Base-by-base conservation (phyloP, 2,888 invertebrate genomes). In the Sminthurides aquaticus region DNA sequence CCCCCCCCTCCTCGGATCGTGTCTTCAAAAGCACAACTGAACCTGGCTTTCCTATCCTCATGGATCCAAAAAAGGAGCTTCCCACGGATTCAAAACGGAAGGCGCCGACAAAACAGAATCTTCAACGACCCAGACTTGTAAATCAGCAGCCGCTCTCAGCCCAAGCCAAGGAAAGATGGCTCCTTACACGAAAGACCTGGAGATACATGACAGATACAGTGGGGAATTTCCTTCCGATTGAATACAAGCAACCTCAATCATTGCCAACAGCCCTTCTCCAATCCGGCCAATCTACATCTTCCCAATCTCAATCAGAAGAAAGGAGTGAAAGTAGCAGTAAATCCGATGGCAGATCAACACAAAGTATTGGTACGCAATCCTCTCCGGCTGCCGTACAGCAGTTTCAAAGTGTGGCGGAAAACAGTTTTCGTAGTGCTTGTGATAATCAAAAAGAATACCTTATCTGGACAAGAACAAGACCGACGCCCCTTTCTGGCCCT, bases 151-250 rank as follows among this genome's bases (percentile, higher is more conserved):
- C 52, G 22, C 22, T 52, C 11, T 15, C 20, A 22, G 20, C 52
- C 18, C 15, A 52, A 20, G 52, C 52, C 20, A 87, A 87, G 77
- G 91, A 91, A 79, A 84, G 91, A 78, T 92, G 91, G 91, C 82
- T 91, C 67, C 82, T 91, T 66, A 91, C 91, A 55, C 82, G 91
- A 67, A 91, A 92, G 80, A 91, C 91, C 57, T 91, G 91, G 91
- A 83, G 90, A 75, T 91, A 91, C 79, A 92, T 92, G 91, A 86
- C 90, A n/a, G 91, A 91, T 75, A 90, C 91, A 29, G 91, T 91
- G 55, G 85, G 89, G 67, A 87, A 88, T 76, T 82, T 92, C 60
- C 86, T 91, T 65, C 91, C 91, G n/a, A 3, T n/a, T 22, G 34
- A 24, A 22, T 26, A 57, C 27, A 24, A 52, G 18, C 28, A 26